Evolutionary conservation across 2,888 invertebrate species (phyloP).

Genomic region (Ceriagrion tenellum): DNA sequence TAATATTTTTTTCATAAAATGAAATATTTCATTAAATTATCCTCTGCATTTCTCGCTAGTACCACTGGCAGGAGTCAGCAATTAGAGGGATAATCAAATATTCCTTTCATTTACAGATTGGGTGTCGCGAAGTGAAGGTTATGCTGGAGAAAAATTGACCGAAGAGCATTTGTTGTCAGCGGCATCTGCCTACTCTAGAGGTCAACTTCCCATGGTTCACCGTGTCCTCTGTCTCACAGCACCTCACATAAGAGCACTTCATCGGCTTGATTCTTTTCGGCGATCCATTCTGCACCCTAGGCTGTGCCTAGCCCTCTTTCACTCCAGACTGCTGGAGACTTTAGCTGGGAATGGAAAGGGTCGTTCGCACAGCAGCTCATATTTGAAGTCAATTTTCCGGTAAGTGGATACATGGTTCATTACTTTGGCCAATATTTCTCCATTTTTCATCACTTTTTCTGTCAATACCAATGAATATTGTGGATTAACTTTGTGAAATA

Average conservation of each 20-base stretch:
- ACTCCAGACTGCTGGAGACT: slow-evolving; percentile 79
- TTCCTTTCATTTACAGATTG: slow-evolving; percentile 76
- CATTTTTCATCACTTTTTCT: no score
- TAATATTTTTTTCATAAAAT: no score
- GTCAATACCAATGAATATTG: no score
- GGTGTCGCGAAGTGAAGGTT: slow-evolving; percentile 78
- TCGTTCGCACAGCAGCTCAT: slow-evolving; percentile 33
- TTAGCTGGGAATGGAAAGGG: slow-evolving; percentile 74
- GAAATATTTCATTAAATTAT: no score
- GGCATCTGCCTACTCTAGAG: slow-evolving; percentile 89
- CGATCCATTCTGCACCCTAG: slow-evolving; percentile 87
- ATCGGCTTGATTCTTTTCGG: slow-evolving; percentile 87
- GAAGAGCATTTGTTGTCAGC: slow-evolving; percentile 90
- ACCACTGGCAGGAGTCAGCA: no score
- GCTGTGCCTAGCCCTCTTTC: slow-evolving; percentile 85
- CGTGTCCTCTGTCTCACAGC: slow-evolving; percentile 85
- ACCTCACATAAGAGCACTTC: slow-evolving; percentile 84
- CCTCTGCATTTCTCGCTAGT: no score
- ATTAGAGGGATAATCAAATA: no score
- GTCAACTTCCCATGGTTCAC: slow-evolving; percentile 87
- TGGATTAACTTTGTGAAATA: no score
- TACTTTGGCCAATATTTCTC: no score
- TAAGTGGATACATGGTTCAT: background rate
- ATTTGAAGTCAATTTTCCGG: slow-evolving; percentile 5
- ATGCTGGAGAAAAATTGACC: slow-evolving; percentile 86